Evolutionary conservation across 2,888 invertebrate species (phyloP).

Genomic region (Calameuta pallipes): DNA sequence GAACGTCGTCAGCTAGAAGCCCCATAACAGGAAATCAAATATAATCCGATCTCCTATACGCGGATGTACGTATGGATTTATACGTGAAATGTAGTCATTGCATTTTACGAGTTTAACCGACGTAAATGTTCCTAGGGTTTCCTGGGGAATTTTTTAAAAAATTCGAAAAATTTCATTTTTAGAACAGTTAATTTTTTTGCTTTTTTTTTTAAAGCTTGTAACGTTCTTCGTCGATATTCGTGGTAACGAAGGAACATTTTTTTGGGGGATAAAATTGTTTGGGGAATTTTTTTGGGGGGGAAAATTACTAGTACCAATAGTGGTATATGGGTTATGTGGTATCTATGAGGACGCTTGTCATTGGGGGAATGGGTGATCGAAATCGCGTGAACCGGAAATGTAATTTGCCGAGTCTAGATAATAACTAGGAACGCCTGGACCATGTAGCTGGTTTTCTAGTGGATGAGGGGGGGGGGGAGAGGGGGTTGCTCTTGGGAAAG

Average conservation of each 20-base stretch:
- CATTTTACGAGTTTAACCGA: background rate
- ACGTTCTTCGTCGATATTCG: background rate
- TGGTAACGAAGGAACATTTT: background rate
- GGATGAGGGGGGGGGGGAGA: background rate
- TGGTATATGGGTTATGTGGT: background rate
- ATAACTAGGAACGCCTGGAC: background rate
- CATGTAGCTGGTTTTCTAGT: background rate
- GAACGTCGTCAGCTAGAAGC: background rate
- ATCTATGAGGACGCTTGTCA: background rate
- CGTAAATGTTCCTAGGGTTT: background rate
- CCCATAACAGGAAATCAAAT: background rate
- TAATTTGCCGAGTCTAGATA: background rate
- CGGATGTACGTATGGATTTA: background rate
- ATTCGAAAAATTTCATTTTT: background rate
- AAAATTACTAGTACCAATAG: background rate
- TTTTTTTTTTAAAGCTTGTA: background rate
- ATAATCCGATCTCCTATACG: background rate
- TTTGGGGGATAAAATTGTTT: background rate
- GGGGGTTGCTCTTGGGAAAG: background rate
- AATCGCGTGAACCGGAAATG: background rate
- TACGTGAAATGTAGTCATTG: background rate
- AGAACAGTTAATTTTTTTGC: background rate
- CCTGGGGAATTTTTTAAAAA: background rate
- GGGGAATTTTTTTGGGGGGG: too few relatives aligned
- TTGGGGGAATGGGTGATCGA: background rate